Base-by-base conservation (phyloP, 2,888 invertebrate species). In the Epistrophella euchroma region DNA sequence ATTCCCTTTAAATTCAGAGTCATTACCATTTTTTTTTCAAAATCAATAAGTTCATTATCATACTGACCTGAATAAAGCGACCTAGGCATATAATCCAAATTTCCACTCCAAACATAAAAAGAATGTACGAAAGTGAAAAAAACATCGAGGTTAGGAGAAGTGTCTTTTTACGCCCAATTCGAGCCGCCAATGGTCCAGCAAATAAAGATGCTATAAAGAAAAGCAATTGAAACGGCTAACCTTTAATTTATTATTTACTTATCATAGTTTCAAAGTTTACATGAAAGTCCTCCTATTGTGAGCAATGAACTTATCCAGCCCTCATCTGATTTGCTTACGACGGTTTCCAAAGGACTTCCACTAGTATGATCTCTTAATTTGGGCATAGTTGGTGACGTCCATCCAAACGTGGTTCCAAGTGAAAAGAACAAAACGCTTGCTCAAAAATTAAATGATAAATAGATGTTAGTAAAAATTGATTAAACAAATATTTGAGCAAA, bases 251-350 rank as follows among this genome's bases (percentile, higher is more conserved):
- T 25, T n/a, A n/a, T n/a, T n/a, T n/a, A n/a, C n/a, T n/a, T n/a
- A n/a, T 4, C 4, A 28, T 5, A 28, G 3, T 40, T 37, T 40
- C n/a, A n/a, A 40, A 17, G 2, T 92, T 92, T 88, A 95, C 96
- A 95, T 56, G 95, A 90, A 52, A 95, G 92, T 9, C 96, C 95
- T 45, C 96, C 96, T 62, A 96, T 90, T 0, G 96, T 94, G 22
- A 96, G 93, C 43, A 96, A 91, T 1, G 96, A 96, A 2, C 95
- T 95, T 75, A 97, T 94, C 96, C 96, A 96, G 10, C 96, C 95
- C 88, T 94, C 94, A 89, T 96, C 93, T 28, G 94, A 94, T 0
- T 92, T 89, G 0, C 93, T 93, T 1, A 91, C 90, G 6, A 89
- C 88, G 0, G 94, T 94, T 5, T 94, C 93, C 90, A 93, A 93